Evolutionary conservation across 2,888 invertebrate genomes (phyloP).

Genomic region (Dryococelus australis): DNA sequence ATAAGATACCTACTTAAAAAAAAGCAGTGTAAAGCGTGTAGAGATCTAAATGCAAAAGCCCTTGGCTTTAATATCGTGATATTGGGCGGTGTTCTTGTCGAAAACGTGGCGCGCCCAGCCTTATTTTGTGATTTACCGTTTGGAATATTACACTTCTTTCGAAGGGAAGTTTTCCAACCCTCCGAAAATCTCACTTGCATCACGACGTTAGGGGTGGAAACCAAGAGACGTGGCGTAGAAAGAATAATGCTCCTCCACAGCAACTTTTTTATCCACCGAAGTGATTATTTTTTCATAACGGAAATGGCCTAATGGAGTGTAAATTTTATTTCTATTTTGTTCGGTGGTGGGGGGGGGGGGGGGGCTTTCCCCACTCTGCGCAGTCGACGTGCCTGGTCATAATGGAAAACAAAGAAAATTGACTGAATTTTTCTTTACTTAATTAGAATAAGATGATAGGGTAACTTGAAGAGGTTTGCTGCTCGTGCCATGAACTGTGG

Average conservation of each 20-base stretch:
- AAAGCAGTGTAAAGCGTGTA: not conserved
- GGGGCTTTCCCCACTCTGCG: not conserved
- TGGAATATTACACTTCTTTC: not conserved
- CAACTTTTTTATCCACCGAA: not conserved
- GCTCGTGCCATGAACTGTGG: not conserved
- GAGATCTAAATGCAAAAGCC: not conserved
- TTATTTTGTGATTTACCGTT: not conserved
- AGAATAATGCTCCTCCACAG: not conserved
- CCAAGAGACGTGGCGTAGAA: not conserved
- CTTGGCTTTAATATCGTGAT: not conserved
- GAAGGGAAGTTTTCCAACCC: conserved; percentile 7
- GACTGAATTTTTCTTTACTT: not conserved
- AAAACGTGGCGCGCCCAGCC: not conserved
- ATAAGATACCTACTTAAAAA: not conserved
- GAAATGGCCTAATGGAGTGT: conserved; percentile 16
- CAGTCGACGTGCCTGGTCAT: not conserved
- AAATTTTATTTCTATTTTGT: not conserved
- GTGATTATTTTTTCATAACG: conserved; percentile 2
- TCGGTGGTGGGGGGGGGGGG: not conserved
- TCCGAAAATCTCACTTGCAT: not conserved
- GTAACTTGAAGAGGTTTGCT: not conserved
- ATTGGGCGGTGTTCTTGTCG: not conserved
- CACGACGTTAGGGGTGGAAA: not conserved
- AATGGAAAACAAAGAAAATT: conserved; percentile 7
- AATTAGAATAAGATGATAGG: not conserved